Evolutionary conservation across 2,113 vertebrate species (phyloP).

Genomic region (Tympanuchus pallidicinctus): DNA sequence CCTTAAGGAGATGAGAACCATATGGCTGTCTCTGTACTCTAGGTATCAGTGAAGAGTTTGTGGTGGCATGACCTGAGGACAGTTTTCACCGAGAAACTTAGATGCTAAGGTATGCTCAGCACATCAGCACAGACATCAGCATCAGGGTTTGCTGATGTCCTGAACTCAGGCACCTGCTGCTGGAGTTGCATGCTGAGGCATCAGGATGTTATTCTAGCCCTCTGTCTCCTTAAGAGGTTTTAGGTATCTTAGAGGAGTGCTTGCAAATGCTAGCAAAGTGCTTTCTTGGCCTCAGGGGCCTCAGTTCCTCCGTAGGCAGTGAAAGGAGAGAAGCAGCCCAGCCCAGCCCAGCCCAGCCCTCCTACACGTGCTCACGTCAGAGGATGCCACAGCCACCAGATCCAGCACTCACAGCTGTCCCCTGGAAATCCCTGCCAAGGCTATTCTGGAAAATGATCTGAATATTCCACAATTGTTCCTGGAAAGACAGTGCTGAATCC

Average conservation of each 20-base stretch:
- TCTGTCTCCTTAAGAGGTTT: neutral
- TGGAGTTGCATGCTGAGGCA: neutral
- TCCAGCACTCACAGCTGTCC: neutral
- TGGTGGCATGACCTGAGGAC: neutral
- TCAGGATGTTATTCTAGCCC: neutral
- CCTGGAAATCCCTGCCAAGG: neutral
- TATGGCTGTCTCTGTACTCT: neutral
- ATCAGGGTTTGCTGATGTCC: neutral
- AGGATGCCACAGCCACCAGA: neutral
- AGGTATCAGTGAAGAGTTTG: neutral
- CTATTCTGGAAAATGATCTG: neutral
- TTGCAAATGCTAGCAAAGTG: neutral
- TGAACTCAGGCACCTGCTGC: neutral
- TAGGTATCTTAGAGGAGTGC: neutral
- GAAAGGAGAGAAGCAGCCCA: neutral
- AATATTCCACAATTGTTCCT: neutral
- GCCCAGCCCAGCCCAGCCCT: neutral
- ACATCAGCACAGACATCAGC: neutral
- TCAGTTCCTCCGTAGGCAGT: neutral
- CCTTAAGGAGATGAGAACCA: neutral
- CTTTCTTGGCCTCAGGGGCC: neutral
- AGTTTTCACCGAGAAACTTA: neutral
- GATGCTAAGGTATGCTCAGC: neutral
- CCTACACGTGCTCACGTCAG: accelerated
- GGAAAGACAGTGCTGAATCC: neutral